phyloP scores from a whole-genome alignment of 2,888 invertebrate genomes.

The Drosophila prolongata region DNA sequence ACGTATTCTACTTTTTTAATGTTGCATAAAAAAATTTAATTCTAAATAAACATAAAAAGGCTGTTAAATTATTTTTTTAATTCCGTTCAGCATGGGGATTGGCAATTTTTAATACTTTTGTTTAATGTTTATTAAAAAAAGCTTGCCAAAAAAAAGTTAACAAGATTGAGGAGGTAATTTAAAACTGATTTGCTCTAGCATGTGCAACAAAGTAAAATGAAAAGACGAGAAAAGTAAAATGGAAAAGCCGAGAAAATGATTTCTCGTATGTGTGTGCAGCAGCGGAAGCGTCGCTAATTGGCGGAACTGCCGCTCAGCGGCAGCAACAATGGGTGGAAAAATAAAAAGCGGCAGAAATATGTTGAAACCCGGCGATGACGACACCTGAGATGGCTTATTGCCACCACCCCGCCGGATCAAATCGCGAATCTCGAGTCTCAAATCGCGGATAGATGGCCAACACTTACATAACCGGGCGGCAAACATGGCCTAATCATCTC shows the following conservation, averaged over 20 bases:
- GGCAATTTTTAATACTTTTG: not conserved
- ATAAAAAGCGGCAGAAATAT: slow-evolving; percentile 48
- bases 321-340: slow-evolving; percentile 49
- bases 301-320: slow-evolving; percentile 68
- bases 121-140: not conserved
- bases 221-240: slow-evolving; percentile 33
- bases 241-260: slow-evolving; percentile 69
- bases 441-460: slow-evolving; percentile 34
- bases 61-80: no score
- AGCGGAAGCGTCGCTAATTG: slow-evolving; percentile 78
- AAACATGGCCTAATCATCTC: slow-evolving; percentile 79
- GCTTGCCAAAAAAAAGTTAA: slow-evolving; percentile 2
- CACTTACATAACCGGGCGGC: slow-evolving; percentile 69
- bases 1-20: no score
- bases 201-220: slow-evolving; percentile 37
- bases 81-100: not conserved
- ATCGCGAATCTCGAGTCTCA: slow-evolving; percentile 22
- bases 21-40: no score
- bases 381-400: slow-evolving; percentile 68
- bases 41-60: no score
- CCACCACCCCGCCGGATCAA: slow-evolving; percentile 56
- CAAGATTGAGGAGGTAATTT: slow-evolving; percentile 2
- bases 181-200: slow-evolving; percentile 28
- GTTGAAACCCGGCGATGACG: slow-evolving; percentile 74
- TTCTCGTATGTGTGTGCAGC: slow-evolving; percentile 40